Base-by-base conservation (phyloP, 2,888 invertebrate genomes). In the Yponomeuta evonymella region DNA sequence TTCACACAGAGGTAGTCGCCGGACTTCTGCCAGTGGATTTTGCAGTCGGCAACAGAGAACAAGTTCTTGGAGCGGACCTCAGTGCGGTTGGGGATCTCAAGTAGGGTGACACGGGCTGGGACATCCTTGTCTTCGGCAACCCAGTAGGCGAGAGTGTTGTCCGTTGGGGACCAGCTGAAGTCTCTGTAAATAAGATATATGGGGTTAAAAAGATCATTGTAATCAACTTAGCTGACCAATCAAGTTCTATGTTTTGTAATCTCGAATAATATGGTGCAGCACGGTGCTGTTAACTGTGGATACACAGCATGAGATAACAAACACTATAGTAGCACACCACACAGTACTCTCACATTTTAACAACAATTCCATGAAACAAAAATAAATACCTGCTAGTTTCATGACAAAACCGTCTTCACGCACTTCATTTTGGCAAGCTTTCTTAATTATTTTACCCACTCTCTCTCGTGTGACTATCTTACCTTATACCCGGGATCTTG, bases 1-100 rank as follows among this genome's bases (percentile, higher is more conserved):
- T 99, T 99, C 0, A 99, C 99, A 79, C 99, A 99, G 43, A 99
- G 93, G 84, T 98, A 98, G 85, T 99, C 98, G 0, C 99, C 99
- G 36, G 96, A 97, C 87, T 98, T 98, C 87, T 99, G 99, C 99
- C 99, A 99, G 86, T 98, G 98, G 85, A 99, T 97, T 80, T 98
- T 98, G 85, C 99, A 99, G 84, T 99, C 98, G 0, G 98, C 98
- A 0, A 99, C 99, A 74, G 97, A 98, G 94, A 99, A 99, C 72
- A 99, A 93, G 87, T 98, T 99, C 87, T 99, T 98, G 75, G 97
- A 97, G 76, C 98, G 95, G 65, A 96, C 94, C 90, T 98, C 98
- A 70, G 95, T 95, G 72, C 97, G 96, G 80, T 96, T 97, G 4
- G 99, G 99, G 74, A 99, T 95, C 86, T 98, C 98, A 70, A 99